These are phyloP conservation scores for Lumbricus terrestris DNA, from an alignment of 2,888 invertebrate genomes.

Conservation along the genomic window DNA sequence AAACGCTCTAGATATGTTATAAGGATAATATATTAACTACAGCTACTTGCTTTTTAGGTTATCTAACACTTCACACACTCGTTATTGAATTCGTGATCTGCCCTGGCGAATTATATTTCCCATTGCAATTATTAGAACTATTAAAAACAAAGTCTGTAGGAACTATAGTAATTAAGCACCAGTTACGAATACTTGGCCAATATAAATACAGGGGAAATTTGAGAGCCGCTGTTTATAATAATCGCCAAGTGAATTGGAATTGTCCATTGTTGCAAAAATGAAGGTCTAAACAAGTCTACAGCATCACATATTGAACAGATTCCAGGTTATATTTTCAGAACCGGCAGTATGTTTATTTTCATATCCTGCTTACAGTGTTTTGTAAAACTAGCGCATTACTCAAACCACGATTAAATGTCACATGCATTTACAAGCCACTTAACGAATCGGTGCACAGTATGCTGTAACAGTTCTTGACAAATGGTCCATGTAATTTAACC, in stretches of 20 bases:
- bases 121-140: not conserved
- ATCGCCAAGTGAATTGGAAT: not conserved
- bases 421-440: not conserved
- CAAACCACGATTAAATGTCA: not conserved
- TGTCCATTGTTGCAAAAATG: not conserved
- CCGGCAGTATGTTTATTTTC: not conserved
- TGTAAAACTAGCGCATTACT: not conserved
- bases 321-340: not conserved
- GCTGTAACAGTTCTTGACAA: not conserved
- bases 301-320: not conserved
- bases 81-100: not conserved
- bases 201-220: not conserved
- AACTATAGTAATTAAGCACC: not conserved
- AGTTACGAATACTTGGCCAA: not conserved
- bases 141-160: not conserved
- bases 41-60: not conserved
- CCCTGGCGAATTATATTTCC: not conserved
- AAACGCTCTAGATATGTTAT: constrained; percentile 3
- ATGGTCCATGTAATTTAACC: not conserved
- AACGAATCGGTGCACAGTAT: not conserved
- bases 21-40: not conserved
- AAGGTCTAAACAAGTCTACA: not conserved
- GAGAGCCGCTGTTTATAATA: not conserved
- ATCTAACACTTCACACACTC: not conserved
- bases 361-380: not conserved